Evolutionary conservation across 2,888 invertebrate species (phyloP).

Genomic region (Camponotus fellah): DNA sequence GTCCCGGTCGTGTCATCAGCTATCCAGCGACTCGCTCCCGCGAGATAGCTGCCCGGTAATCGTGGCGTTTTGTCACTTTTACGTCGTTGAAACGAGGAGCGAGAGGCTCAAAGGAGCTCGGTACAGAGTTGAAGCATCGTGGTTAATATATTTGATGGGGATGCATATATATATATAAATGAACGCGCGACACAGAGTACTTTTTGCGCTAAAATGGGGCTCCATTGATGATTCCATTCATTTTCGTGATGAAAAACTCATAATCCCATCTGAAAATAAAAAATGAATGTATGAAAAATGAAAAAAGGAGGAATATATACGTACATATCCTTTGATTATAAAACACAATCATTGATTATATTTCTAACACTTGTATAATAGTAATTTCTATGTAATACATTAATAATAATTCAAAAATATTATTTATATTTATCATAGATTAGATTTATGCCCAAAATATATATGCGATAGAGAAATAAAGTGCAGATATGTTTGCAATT

Average conservation of each 20-base stretch:
- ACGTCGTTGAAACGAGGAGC: constrained; percentile 53
- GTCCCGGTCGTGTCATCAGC: constrained; percentile 81
- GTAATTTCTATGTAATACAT: background rate
- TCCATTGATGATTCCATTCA: constrained; percentile 1
- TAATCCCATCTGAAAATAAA: background rate
- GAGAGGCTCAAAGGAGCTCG: constrained; percentile 32
- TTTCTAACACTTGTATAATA: background rate
- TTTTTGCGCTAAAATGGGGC: constrained; percentile 36
- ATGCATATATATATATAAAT: constrained; percentile 25
- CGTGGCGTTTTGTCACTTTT: constrained; percentile 82
- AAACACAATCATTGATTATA: background rate
- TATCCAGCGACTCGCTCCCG: constrained; percentile 69
- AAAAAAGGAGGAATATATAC: background rate
- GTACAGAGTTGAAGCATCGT: constrained; percentile 25
- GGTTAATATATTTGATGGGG: constrained; percentile 1
- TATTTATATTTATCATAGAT: background rate
- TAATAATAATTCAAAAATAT: background rate
- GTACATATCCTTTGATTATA: background rate
- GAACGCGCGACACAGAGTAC: constrained; percentile 27
- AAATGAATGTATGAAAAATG: background rate
- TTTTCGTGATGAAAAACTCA: constrained; percentile 8
- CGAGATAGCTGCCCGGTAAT: constrained; percentile 79
- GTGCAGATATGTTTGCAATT: too few relatives aligned
- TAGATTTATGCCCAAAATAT: background rate
- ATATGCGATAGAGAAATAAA: background rate